Evolutionary conservation across 2,113 vertebrate species (phyloP).

Genomic region (Aptenodytes patagonicus): DNA sequence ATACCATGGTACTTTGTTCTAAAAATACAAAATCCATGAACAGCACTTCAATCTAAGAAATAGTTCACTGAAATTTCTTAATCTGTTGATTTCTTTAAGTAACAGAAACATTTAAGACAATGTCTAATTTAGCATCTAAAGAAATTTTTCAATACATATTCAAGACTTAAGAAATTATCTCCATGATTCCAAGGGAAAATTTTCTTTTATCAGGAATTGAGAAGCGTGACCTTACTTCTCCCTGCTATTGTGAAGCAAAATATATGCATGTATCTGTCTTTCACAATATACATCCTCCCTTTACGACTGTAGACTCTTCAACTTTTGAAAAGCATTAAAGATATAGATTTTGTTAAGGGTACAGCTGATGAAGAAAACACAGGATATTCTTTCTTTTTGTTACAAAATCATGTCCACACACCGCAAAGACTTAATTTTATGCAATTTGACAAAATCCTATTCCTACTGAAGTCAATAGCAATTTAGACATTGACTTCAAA

Average conservation of each 20-base stretch:
- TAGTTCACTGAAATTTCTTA: slow-evolving; percentile 1
- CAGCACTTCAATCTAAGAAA: slow-evolving; percentile 69
- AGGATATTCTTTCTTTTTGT: background rate
- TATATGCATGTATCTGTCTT: background rate
- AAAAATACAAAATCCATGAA: slow-evolving; percentile 72
- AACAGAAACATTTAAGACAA: background rate
- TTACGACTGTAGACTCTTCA: background rate
- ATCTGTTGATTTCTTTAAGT: slow-evolving; percentile 6
- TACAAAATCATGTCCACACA: background rate
- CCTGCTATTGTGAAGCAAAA: background rate
- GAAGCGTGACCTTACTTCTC: background rate
- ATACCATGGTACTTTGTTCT: slow-evolving; percentile 60
- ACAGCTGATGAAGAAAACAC: background rate
- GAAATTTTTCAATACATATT: background rate
- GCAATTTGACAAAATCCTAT: background rate
- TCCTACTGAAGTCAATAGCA: background rate
- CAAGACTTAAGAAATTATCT: background rate
- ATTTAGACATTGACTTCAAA: background rate
- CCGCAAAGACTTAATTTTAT: background rate
- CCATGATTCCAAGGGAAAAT: background rate
- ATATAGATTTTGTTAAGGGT: background rate
- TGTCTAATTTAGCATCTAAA: slow-evolving; percentile 11
- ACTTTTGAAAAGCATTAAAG: background rate
- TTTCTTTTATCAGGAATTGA: background rate
- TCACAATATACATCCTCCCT: background rate